A percentile compares a stretch with the other conserved stretches of the same genome.
These are phyloP conservation scores for Alloplasta piceator DNA, from an alignment of 2,888 invertebrate genomes.

Conservation along the genomic window DNA sequence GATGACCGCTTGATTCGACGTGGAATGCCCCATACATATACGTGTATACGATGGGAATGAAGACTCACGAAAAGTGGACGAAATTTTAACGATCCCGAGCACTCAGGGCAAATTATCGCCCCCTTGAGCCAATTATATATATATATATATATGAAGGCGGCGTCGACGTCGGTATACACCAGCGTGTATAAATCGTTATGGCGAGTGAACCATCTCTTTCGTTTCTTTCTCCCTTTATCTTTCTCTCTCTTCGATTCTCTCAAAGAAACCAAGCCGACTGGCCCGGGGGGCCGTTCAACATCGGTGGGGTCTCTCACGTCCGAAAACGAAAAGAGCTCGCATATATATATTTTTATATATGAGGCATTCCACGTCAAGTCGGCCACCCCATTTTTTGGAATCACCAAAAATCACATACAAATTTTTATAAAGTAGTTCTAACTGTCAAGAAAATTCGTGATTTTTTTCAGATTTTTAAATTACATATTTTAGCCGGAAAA, in stretches of 20 bases:
- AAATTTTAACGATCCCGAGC: conserved; percentile 78
- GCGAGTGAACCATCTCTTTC: conserved; percentile 59
- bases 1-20: no score
- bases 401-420: no score
- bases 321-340: conserved; percentile 27
- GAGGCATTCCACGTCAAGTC: neutral
- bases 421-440: no score
- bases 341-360: neutral
- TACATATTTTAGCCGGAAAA: no score
- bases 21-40: no score
- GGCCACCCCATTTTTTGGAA: no score
- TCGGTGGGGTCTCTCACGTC: conserved; percentile 62
- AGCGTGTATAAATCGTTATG: conserved; percentile 65
- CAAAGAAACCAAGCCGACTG: conserved; percentile 60
- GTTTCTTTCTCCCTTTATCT: conserved; percentile 22
- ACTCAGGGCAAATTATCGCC: conserved; percentile 79
- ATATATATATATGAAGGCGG: conserved; percentile 30
- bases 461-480: no score
- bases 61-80: conserved; percentile 69
- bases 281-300: conserved; percentile 57
- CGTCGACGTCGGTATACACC: conserved; percentile 62
- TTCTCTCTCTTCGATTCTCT: conserved; percentile 45
- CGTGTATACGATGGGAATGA: conserved; percentile 34
- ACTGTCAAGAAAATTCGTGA: no score
- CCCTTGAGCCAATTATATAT: conserved; percentile 77